phyloP scores from a whole-genome alignment of 1,140 invertebrate species.

The Zaprionus ghesquierei region DNA sequence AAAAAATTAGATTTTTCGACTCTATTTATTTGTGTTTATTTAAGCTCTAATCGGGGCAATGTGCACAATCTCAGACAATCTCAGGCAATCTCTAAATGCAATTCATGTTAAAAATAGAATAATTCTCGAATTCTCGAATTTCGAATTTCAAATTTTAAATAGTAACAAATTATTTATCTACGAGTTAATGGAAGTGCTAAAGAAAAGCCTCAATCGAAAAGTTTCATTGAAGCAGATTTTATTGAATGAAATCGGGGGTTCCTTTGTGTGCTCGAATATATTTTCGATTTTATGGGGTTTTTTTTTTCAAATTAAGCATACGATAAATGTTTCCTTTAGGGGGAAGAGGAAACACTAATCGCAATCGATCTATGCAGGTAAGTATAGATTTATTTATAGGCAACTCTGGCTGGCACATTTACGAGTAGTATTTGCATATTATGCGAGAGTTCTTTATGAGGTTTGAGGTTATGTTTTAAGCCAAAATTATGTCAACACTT shows the following conservation, averaged over 20 bases:
- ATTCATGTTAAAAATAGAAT: background rate
- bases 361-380: background rate
- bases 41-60: background rate
- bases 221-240: background rate
- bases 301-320: background rate
- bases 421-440: background rate
- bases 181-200: background rate
- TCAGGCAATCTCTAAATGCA: background rate
- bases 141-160: background rate
- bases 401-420: background rate
- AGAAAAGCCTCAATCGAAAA: background rate
- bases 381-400: too few relatives aligned
- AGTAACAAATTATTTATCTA: background rate
- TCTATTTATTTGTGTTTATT: background rate
- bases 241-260: background rate
- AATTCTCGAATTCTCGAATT: background rate
- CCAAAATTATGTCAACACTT: slow-evolving; percentile 8
- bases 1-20: background rate
- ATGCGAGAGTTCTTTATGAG: background rate
- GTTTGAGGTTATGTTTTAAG: background rate
- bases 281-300: background rate
- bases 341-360: background rate
- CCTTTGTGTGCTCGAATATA: background rate
- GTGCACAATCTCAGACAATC: background rate
- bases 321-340: background rate